phyloP scores from a whole-genome alignment of 2,113 vertebrate genomes.

The Myrmecophaga tridactyla region DNA sequence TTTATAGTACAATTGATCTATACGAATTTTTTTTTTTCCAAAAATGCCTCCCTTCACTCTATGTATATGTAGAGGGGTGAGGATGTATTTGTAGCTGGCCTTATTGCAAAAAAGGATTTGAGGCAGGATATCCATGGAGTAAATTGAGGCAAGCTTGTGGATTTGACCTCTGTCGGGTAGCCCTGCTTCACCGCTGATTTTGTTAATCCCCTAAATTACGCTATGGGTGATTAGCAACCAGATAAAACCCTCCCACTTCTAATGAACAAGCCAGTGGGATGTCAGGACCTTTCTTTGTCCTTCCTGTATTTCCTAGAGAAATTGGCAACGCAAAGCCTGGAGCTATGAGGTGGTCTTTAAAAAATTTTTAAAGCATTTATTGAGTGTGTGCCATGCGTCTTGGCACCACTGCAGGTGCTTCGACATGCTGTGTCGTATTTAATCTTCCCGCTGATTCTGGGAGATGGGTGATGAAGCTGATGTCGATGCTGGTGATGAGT shows the following conservation, averaged over 20 bases:
- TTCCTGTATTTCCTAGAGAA: neutral
- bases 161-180: neutral
- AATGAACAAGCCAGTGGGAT: neutral
- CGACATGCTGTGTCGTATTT: neutral
- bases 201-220: neutral
- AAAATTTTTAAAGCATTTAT: neutral
- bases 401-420: neutral
- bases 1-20: neutral
- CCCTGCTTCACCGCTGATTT: neutral
- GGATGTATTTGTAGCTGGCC: neutral
- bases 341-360: neutral
- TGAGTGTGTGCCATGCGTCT: too few relatives aligned
- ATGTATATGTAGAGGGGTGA: neutral
- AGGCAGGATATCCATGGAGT: accelerated
- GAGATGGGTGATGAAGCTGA: neutral
- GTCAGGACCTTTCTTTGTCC: neutral
- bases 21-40: neutral
- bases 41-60: neutral
- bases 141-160: neutral
- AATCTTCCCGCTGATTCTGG: neutral
- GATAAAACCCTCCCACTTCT: neutral
- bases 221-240: neutral
- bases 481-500: neutral
- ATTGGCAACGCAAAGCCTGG: neutral
- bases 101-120: neutral